Base-by-base conservation (phyloP, 2,888 invertebrate genomes). In the Rugalucina vietnamica region DNA sequence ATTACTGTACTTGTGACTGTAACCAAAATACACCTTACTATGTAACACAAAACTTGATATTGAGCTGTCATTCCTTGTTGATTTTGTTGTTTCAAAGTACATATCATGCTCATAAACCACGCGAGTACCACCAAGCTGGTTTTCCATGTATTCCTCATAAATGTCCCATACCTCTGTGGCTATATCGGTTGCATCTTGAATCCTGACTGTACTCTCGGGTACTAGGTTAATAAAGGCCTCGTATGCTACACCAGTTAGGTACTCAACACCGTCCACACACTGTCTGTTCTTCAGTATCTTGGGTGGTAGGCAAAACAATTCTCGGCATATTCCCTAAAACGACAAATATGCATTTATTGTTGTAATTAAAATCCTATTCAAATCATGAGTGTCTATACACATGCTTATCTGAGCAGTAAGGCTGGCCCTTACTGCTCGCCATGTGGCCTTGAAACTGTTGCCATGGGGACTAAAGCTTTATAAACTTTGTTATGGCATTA, bases 241-340 rank as follows among this genome's bases (percentile, higher is more conserved):
- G 36, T 75, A 84, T 8, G 57, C 29, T 0, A 84, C 65, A n/a
- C 77, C 84, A 1, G 74, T 57, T 14, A 84, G 32, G 10, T 37
- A 29, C 1, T 81, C 50, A 18, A 75, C 75, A 8, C 60, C n/a
- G 43, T 77, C 71, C 0, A 79, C 74, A 36, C 84, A 84, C 4
- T 69, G 0, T 5, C 78, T 78, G 12, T 70, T 34, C 43, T 75
- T 21, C 0, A 69, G 36, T 0, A 54, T 27, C 36, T 80, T 84
- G 0, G 84, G 84, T 50, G 78, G 75, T 24, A 39, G 14, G 29
- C 84, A 84, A 4, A 50, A 37, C 10, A 78, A 32, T 32, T 78
- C 65, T 60, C 84, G 69, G 36, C 84, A 84, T 3, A 75, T 34
- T n/a, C 73, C 70, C 84, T 84, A 79, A 24, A 78, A 73, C 60